Percentiles rank a stretch among this genome's conserved stretches.
Evolutionary conservation across 2,888 invertebrate species (phyloP).

Genomic region (Lapara coniferarum): DNA sequence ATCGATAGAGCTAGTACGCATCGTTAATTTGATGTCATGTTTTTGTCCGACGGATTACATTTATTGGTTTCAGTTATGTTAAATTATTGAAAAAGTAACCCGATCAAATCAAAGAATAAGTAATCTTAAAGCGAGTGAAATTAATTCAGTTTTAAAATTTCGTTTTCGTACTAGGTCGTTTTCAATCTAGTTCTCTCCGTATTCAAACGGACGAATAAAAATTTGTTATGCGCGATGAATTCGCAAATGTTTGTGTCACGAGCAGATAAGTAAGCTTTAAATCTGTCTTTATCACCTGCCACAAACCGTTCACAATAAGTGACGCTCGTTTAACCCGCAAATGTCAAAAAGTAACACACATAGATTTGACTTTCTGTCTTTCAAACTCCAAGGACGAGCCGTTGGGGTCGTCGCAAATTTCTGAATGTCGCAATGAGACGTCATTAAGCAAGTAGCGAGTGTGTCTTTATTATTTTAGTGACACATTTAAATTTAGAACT

Average conservation of each 20-base stretch:
- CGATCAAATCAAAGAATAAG: too few species aligned
- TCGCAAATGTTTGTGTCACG: too few species aligned
- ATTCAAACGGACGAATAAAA: too few species aligned
- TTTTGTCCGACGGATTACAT: neutral
- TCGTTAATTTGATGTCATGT: conserved; percentile 2
- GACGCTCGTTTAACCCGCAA: neutral
- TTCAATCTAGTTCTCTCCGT: too few species aligned
- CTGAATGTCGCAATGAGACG: neutral
- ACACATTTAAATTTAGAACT: neutral
- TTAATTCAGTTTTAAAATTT: too few species aligned
- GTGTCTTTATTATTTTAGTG: conserved; percentile 7
- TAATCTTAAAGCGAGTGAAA: too few species aligned
- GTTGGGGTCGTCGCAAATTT: neutral
- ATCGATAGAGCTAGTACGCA: neutral
- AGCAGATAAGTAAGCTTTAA: too few species aligned
- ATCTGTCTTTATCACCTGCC: neutral
- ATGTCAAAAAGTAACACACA: conserved; percentile 1
- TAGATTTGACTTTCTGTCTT: neutral
- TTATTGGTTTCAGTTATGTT: too few species aligned
- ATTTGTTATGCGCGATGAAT: too few species aligned
- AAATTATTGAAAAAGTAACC: too few species aligned
- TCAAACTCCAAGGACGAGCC: neutral
- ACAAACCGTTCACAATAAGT: neutral
- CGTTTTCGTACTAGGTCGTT: too few species aligned
- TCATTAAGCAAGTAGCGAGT: neutral